Conservation (phyloP, 2,113 vertebrate genomes). For the Rhinolophus ferrumequinum region DNA sequence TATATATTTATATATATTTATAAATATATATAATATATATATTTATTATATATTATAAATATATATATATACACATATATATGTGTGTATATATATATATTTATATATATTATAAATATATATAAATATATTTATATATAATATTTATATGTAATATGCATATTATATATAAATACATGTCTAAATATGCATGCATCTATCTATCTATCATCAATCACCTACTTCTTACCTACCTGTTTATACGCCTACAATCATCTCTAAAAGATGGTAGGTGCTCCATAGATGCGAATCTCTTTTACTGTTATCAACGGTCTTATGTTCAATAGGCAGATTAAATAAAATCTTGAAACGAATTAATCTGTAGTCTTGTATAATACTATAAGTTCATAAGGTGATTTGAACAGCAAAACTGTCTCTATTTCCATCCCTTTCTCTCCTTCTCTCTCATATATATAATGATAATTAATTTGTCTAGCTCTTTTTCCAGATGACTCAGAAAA, state of each 20-base stretch:
- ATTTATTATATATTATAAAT: no score
- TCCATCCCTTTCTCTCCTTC: background rate
- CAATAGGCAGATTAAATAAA: background rate
- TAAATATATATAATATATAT: no score
- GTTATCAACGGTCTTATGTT: background rate
- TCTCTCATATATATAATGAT: background rate
- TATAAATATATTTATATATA: background rate
- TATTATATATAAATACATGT: background rate
- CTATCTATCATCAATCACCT: background rate
- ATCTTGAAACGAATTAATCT: background rate
- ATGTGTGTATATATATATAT: no score
- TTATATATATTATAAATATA: no score
- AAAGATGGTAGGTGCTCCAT: background rate
- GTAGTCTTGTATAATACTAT: background rate
- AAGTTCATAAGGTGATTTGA: background rate
- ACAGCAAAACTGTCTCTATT: background rate
- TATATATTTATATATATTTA: no score
- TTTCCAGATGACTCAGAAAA: background rate
- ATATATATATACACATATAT: no score
- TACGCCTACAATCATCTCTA: background rate
- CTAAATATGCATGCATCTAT: background rate
- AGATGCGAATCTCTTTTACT: background rate
- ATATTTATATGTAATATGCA: no score
- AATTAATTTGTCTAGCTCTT: background rate
- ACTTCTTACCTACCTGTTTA: background rate